Evolutionary conservation across 2,888 invertebrate genomes (phyloP), one percentile per base, ranked within the genome.

Genomic region (Anodontia alba): DNA sequence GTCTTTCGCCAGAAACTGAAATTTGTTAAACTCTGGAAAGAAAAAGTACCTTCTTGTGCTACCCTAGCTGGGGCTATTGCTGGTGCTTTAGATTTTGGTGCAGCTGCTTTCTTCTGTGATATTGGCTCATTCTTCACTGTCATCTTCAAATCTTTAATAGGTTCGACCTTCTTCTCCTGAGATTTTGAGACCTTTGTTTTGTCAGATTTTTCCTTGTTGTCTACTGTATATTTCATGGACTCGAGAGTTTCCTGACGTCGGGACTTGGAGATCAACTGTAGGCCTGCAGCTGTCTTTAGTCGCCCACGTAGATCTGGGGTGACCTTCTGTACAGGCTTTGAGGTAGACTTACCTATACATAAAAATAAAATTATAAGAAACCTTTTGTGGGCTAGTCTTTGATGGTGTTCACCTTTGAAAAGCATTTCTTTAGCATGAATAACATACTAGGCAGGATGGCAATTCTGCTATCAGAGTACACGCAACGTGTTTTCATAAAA

Each of bases 141-240:
- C 57, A 80, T 83, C 67, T 76, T 83, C 66, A 87, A 54, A 33
- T 80, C 73, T 49, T 81, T 75, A 26, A 78, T 71, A 42, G 66
- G 51, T 23, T 75, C 85, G 29, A 54, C 68, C 17, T 23, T 17
- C 10, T 62, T 62, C 26, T 36, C 29, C 0, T 54, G 43, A 17
- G n/a, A 36, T n/a, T 51, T 70, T 15, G 62, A 67, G 20, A 43
- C 57, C 43, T 76, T 51, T 15, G 20, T 51, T 38, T 68, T 33
- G 12, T 46, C 12, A 7, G 46, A 42, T 0, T 38, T 68, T 68
- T 49, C 26, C 29, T 78, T 78, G 42, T 84, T 84, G 7, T 81
- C 82, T 33, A 87, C 80, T 8, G 85, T 85, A 67, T 84, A 88
- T 57, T 79, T 86, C 85, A 87, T 83, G 15, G 70, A 79, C 57